phyloP scores from a whole-genome alignment of 2,888 invertebrate species.

The Lasioglossum villosulum region DNA sequence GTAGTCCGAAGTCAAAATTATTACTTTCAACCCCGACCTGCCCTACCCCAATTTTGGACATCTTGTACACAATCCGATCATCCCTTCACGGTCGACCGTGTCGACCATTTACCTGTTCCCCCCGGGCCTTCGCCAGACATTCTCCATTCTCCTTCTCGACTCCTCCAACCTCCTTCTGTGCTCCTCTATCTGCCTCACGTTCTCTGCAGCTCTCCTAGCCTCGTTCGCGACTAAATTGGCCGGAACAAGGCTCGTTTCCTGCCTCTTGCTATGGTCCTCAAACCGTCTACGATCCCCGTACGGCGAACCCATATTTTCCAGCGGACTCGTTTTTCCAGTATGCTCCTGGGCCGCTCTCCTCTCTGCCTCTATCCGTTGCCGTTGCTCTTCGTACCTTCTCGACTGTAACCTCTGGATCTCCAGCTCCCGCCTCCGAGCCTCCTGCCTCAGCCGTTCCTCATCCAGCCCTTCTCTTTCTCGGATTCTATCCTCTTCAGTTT shows the following conservation, averaged over 20 bases:
- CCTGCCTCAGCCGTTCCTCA: conserved; percentile 46
- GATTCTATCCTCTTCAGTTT: conserved; percentile 55
- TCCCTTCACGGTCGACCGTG: not conserved
- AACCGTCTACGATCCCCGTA: conserved; percentile 42
- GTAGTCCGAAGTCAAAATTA: not conserved
- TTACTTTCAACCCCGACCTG: not conserved
- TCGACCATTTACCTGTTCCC: conserved; percentile 40
- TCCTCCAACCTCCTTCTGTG: conserved; percentile 49
- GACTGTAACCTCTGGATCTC: conserved; percentile 67
- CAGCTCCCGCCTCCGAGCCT: conserved; percentile 66
- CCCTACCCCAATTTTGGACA: not conserved
- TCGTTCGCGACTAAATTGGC: conserved; percentile 57
- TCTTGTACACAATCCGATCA: not conserved
- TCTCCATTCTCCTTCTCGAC: conserved; percentile 49
- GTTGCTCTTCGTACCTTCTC: conserved; percentile 65
- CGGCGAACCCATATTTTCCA: conserved; percentile 35
- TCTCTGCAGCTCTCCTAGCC: conserved; percentile 52
- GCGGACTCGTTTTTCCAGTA: conserved; percentile 40
- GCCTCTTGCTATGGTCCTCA: conserved; percentile 60
- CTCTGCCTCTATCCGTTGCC: conserved; percentile 54
- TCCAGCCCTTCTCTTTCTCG: conserved; percentile 41
- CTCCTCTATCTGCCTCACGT: conserved; percentile 60
- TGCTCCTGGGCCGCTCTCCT: conserved; percentile 55
- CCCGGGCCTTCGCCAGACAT: conserved; percentile 43
- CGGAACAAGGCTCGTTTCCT: conserved; percentile 59